Evolutionary conservation across 2,888 invertebrate species (phyloP).

Genomic region (Eurytoma californica): DNA sequence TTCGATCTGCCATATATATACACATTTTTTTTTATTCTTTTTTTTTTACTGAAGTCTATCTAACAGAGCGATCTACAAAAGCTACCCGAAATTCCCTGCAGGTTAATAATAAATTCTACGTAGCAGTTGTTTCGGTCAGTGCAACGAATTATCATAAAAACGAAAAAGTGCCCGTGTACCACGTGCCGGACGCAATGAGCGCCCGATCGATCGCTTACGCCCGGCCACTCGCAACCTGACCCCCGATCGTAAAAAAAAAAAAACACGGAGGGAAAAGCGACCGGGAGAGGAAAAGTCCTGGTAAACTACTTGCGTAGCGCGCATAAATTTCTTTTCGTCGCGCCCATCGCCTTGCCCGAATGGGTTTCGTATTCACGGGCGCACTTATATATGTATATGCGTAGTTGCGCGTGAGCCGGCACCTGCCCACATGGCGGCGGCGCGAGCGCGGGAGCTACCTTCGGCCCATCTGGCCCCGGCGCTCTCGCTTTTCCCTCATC

Average conservation of each 20-base stretch:
- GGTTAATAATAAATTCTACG: too few relatives aligned
- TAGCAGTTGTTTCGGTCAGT: too few relatives aligned
- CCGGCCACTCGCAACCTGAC: not conserved
- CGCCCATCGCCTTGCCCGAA: slow-evolving; percentile 39
- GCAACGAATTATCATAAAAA: too few relatives aligned
- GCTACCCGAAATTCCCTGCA: too few relatives aligned
- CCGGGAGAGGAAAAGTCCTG: not conserved
- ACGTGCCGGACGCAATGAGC: too few relatives aligned
- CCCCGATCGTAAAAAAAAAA: not conserved
- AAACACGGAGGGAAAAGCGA: not conserved
- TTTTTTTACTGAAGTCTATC: too few relatives aligned
- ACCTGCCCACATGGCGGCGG: slow-evolving; percentile 72
- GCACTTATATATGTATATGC: slow-evolving; percentile 40
- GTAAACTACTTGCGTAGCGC: not conserved
- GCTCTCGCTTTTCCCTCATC: not conserved
- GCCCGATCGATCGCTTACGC: too few relatives aligned
- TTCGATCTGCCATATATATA: too few relatives aligned
- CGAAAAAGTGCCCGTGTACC: too few relatives aligned
- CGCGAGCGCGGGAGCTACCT: slow-evolving; percentile 40
- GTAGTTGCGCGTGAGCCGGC: slow-evolving; percentile 58
- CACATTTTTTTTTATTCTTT: too few relatives aligned
- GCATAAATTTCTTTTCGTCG: not conserved
- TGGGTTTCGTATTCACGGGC: slow-evolving; percentile 37
- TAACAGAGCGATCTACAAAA: too few relatives aligned
- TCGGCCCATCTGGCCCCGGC: slow-evolving; percentile 68